Evolutionary conservation across 2,797 vertebrate genomes (phyloP), one percentile per base, ranked within the genome.

Genomic region (Alca torda): DNA sequence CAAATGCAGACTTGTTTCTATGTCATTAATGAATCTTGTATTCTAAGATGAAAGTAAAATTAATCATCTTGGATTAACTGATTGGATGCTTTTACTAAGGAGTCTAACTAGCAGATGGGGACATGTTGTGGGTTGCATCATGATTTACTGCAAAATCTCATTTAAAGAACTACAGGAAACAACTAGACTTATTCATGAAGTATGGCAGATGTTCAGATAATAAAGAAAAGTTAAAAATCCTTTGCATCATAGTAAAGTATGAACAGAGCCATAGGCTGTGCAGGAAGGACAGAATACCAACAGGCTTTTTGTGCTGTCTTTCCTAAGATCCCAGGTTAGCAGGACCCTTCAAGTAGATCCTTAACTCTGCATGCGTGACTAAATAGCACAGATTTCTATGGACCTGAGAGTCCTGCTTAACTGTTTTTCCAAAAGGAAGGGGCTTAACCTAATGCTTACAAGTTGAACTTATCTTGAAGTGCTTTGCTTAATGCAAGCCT

Each of bases 1-100:
- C 31, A 13, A 97, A 96, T 97, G 97, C 93, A 98, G 97, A 97
- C 93, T 91, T 97, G 53, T 83, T 97, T 97, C 95, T 92, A 69
- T 94, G 77, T 92, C 92, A 77, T 97, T 97, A 97, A 97, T 97
- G 87, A 87, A 97, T 97, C 95, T 86, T 91, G 37, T 70, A 69
- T 81, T 95, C 43, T 84, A 73, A 93, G 37, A 89, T 67, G 80
- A 90, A 97, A 96, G 78, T 81, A 86, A 97, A 96, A 96, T 95
- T 85, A 94, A 94, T 96, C 90, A 96, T 87, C 89, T 86, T 81
- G 48, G 37, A 91, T 84, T 95, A 92, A 94, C 57, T 86, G 63
- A 77, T 43, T 70, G 60, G 45, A 72, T 57, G 11, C 43, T 86
- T 96, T 87, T 37, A 50, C 61, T 96, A 72, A 69, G 69, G 43